Evolutionary conservation across 2,888 invertebrate genomes (phyloP).

Genomic region (Rhorus exstirpatorius): DNA sequence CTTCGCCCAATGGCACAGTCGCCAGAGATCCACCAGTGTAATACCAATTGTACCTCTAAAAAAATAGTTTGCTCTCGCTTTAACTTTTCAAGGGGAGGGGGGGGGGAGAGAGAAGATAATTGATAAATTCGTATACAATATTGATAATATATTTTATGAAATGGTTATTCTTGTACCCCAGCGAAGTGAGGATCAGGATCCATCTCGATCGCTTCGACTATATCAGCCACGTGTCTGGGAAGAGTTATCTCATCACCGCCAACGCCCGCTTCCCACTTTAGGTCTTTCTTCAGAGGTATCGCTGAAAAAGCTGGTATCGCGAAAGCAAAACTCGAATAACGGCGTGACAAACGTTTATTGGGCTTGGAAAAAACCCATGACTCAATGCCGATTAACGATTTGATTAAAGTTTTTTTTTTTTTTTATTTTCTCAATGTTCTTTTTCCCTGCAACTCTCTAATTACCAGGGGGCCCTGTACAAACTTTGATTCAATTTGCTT

Average conservation of each 20-base stretch:
- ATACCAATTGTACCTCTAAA: constrained; percentile 83
- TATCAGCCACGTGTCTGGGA: constrained; percentile 79
- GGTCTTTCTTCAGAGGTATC: constrained; percentile 69
- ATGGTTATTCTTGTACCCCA: constrained; percentile 81
- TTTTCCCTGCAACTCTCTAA: no score
- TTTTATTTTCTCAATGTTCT: no score
- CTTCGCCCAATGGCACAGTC: constrained; percentile 71
- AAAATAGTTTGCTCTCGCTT: not conserved
- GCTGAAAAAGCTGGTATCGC: constrained; percentile 72
- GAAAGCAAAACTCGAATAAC: constrained; percentile 39
- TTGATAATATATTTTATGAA: no score
- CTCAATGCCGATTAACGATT: no score
- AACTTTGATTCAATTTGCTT: no score
- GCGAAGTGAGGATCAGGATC: constrained; percentile 81
- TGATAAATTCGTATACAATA: no score
- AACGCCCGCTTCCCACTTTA: constrained; percentile 71
- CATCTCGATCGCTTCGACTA: constrained; percentile 81
- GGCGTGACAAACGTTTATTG: no score
- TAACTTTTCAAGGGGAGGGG: no score
- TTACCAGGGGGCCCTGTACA: no score
- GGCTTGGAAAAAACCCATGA: no score
- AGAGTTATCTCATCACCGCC: constrained; percentile 66
- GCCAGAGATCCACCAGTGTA: constrained; percentile 82
- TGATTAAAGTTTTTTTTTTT: no score
- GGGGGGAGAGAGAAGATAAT: no score